A percentile compares a stretch with the other conserved stretches of the same genome.
phyloP scores from a whole-genome alignment of 2,113 vertebrate genomes.

The Corydoras maculifer region DNA sequence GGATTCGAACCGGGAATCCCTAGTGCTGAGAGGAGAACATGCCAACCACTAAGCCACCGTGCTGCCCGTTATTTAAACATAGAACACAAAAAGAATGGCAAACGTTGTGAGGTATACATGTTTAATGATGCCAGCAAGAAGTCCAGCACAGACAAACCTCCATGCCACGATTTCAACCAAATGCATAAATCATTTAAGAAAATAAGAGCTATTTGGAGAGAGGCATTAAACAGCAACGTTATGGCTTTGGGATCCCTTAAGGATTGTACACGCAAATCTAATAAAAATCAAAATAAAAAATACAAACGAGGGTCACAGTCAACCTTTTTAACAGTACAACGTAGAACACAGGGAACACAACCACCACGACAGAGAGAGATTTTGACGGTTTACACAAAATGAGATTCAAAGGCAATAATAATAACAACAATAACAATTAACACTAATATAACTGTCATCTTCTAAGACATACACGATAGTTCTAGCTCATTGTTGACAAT shows the following conservation, averaged over 20 bases:
- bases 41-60: too few relatives aligned
- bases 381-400: neutral
- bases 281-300: slow-evolving; percentile 28
- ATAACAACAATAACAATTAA: neutral
- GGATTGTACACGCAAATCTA: slow-evolving; percentile 12
- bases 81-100: too few relatives aligned
- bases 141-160: too few relatives aligned
- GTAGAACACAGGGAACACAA: slow-evolving; percentile 29
- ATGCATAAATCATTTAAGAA: slow-evolving; percentile 2
- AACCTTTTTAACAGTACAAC: slow-evolving; percentile 32
- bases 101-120: neutral
- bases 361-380: too few relatives aligned
- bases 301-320: slow-evolving; percentile 15
- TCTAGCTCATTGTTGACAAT: too few relatives aligned
- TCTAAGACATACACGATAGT: too few relatives aligned
- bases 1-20: too few relatives aligned
- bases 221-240: slow-evolving; percentile 9
- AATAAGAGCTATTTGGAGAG: neutral
- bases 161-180: too few relatives aligned
- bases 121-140: neutral
- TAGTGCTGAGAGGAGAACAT: too few relatives aligned
- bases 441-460: neutral
- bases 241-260: slow-evolving; percentile 19
- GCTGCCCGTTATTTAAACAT: too few relatives aligned
- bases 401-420: neutral